These are phyloP conservation scores for Drosophila mercatorum DNA, from an alignment of 2,888 invertebrate species.

Conservation along the genomic window DNA sequence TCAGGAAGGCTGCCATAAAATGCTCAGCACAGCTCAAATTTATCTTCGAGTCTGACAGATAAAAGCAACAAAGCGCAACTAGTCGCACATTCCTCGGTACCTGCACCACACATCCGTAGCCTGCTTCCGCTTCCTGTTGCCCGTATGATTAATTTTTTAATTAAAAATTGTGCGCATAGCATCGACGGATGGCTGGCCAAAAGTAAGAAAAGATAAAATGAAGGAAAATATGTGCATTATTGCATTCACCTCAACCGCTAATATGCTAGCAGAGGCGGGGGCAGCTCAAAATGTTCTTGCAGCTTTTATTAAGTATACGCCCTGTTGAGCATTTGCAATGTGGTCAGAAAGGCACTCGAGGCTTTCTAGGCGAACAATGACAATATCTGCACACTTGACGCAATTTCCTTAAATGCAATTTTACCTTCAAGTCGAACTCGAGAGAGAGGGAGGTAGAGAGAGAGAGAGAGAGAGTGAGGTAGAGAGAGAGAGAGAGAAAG, in stretches of 20 bases:
- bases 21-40: slow-evolving; percentile 54
- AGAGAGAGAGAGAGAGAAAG: neutral
- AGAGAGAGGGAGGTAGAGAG: too few relatives aligned
- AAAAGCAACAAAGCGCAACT: slow-evolving; percentile 37
- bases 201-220: neutral
- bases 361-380: slow-evolving; percentile 5
- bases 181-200: slow-evolving; percentile 21
- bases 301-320: slow-evolving; percentile 33
- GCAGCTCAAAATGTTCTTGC: slow-evolving; percentile 7
- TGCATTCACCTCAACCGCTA: slow-evolving; percentile 36
- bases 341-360: slow-evolving; percentile 19
- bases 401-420: slow-evolving; percentile 28
- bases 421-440: slow-evolving; percentile 1
- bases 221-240: slow-evolving; percentile 8
- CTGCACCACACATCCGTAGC: neutral
- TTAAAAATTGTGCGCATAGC: slow-evolving; percentile 61
- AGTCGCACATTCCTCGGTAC: slow-evolving; percentile 21
- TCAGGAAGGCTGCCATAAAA: slow-evolving; percentile 64
- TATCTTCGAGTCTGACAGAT: slow-evolving; percentile 47
- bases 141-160: slow-evolving; percentile 73
- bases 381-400: slow-evolving; percentile 18
- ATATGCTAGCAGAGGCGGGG: slow-evolving; percentile 24
- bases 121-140: slow-evolving; percentile 8
- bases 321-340: slow-evolving; percentile 2
- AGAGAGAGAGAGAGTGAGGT: neutral